Evolutionary conservation across 1,140 invertebrate genomes (phyloP).

Genomic region (Bombyx mandarina): DNA sequence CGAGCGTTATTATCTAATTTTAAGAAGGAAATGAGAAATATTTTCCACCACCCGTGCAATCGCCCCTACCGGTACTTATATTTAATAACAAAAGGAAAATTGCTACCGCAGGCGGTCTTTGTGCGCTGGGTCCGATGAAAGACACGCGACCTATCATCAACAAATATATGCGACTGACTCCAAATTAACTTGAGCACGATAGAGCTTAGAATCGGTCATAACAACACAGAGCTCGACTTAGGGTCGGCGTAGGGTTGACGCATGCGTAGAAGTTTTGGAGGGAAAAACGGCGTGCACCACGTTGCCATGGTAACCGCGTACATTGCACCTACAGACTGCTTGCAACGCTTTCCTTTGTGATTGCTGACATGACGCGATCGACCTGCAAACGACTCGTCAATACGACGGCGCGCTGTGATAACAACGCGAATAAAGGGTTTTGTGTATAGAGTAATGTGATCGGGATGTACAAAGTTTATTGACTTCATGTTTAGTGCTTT

Average conservation of each 20-base stretch:
- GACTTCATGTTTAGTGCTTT: too few species aligned
- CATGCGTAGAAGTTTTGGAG: slow-evolving; percentile 62
- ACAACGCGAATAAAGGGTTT: slow-evolving; percentile 30
- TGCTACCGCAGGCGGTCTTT: slow-evolving; percentile 52
- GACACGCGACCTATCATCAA: slow-evolving; percentile 31
- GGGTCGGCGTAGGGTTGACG: slow-evolving; percentile 9
- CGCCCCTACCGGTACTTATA: slow-evolving; percentile 38
- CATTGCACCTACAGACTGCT: slow-evolving; percentile 21
- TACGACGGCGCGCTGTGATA: slow-evolving; percentile 1
- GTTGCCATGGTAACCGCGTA: slow-evolving; percentile 43
- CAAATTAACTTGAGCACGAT: too few species aligned
- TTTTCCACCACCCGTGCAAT: slow-evolving; percentile 32
- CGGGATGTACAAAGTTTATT: slow-evolving; percentile 25
- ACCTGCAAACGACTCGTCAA: slow-evolving; percentile 28
- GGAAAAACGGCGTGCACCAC: slow-evolving; percentile 48
- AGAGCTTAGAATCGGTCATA: background rate
- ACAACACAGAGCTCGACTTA: background rate
- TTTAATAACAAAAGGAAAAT: slow-evolving; percentile 57
- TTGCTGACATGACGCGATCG: slow-evolving; percentile 9
- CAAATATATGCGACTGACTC: too few species aligned
- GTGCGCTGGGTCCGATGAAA: slow-evolving; percentile 29
- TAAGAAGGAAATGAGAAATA: slow-evolving; percentile 38
- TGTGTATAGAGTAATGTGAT: slow-evolving; percentile 31
- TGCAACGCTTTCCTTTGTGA: slow-evolving; percentile 3
- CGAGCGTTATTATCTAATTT: slow-evolving; percentile 24